Evolutionary conservation across 2,797 vertebrate species (phyloP), one percentile per base, ranked within the genome.

Genomic region (Anabacerthia variegaticeps): DNA sequence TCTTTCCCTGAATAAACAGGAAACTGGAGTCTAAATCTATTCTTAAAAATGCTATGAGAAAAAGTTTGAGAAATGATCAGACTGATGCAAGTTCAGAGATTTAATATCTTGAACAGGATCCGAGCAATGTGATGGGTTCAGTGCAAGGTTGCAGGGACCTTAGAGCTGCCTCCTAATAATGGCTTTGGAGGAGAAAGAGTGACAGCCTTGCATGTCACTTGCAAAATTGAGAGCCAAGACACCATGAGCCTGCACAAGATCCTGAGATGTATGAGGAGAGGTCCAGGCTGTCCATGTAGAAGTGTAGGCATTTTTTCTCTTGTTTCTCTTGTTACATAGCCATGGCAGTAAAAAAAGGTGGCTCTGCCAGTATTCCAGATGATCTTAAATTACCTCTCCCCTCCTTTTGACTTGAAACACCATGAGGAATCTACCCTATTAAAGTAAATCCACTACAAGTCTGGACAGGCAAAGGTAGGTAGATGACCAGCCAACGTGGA

Each of bases 301-400:
- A 49, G 1, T 3, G 4, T 15, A 36, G 8, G 14, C 0, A 1
- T 4, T 59, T 74, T 83, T 61, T 58, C 7, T 61, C 39, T n/a
- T 54, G 5, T 41, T 77, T 78, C 14, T 59, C 4, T 36, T 39
- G 7, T 44, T 71, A 10, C 3, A 28, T 44, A 71, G n/a, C 13
- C 28, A 7, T 46, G 43, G 41, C 28, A 92, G 28, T 63, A 71
- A 63, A 63, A 69, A 73, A 62, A 3, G 3, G 7, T 24, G n/a
- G 11, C 11, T 65, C 36, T 83, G 41, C 30, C 58, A 51, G 11
- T 28, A 20, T 66, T n/a, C 71, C 28, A 15, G 30, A 39, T 48
- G n/a, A 58, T 68, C 54, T 13, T 36, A 84, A 94, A 61, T 88
- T 66, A 71, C 36, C 11, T 69, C 34, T 83, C 5, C 7, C 3